Evolutionary conservation across 2,888 invertebrate species (phyloP), one percentile per base, ranked within the genome.

Genomic region (Ephialtes manifestator): DNA sequence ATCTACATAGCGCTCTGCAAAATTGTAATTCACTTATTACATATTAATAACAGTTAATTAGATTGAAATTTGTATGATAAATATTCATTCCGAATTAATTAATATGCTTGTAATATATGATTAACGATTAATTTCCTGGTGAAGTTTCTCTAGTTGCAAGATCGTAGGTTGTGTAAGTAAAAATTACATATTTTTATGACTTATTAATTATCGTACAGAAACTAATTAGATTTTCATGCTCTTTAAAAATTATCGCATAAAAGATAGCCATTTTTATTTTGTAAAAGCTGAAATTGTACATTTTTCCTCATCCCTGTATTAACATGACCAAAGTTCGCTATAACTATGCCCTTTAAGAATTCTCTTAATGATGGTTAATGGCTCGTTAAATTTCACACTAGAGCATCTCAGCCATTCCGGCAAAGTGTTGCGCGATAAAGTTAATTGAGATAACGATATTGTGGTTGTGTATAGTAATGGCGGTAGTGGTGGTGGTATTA

Each of bases 401-500:
- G 39, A 48, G 13, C 13, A 20, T 63, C 18, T 60, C 20, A 35
- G 43, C 46, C 70, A 76, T 76, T 60, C 24, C 70, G 31, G 11
- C 35, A 15, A 15, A 13, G 43, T 51, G 70, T 63, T 51, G 51
- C 51, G 28, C 68, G 43, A 75, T 68, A 39, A 70, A 70, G 70
- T 43, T 28, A 46, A 70, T 70, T 70, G 81, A 68, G 60, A 75
- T 74, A 74, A 74, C 67, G 71, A 71, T 81, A 58, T 74, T 13
- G 39, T 31, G 2, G 63, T 8, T 53, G 20, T 53, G 20, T 20
- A 7, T 28, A 28, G 31, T 13, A 43, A 35, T 46, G 13, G 46
- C 20, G 46, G 35, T 5, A 20, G 31, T n/a, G 5, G 55, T 31
- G 35, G 20, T 13, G 24, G 35, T 46, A 5, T 46, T 18, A 35